Percentiles rank a stretch among this genome's conserved stretches.
Evolutionary conservation across 2,888 invertebrate genomes (phyloP).

Genomic region (Macroteleia sp.): DNA sequence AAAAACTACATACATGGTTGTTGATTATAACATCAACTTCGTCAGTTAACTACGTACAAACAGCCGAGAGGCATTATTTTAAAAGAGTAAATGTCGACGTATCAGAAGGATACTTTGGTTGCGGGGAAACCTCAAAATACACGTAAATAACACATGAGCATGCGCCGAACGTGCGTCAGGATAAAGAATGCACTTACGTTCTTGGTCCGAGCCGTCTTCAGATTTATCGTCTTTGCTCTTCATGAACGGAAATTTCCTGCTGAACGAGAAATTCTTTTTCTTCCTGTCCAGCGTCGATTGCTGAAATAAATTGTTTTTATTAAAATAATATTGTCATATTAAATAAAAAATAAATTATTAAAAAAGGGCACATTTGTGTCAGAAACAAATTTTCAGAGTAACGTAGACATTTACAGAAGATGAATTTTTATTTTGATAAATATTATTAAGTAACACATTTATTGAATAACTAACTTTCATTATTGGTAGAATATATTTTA

Average conservation of each 20-base stretch:
- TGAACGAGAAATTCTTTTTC: constrained; percentile 99
- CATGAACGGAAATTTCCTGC: constrained; percentile 99
- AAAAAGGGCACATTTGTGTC: no score
- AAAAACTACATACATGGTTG: constrained; percentile 7
- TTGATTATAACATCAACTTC: constrained; percentile 40
- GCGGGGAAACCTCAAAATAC: constrained; percentile 62
- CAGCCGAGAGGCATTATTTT: constrained; percentile 40
- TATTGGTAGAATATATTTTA: no score
- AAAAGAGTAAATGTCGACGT: constrained; percentile 36
- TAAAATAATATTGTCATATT: constrained; percentile 8
- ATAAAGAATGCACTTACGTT: constrained; percentile 91
- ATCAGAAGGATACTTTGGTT: constrained; percentile 58
- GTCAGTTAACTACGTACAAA: constrained; percentile 53
- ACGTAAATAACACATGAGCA: constrained; percentile 70
- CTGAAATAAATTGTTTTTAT: constrained; percentile 84
- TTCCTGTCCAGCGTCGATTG: constrained; percentile 97
- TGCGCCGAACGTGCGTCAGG: constrained; percentile 78
- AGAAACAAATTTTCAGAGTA: no score
- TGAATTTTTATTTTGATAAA: no score
- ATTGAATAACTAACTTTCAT: no score
- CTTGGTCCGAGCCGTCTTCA: constrained; percentile 98
- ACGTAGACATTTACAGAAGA: no score
- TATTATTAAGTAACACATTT: no score
- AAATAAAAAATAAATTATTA: no score
- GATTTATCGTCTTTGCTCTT: constrained; percentile 99